Evolutionary conservation across 2,113 vertebrate genomes (phyloP).

Genomic region (Podarcis cretensis): DNA sequence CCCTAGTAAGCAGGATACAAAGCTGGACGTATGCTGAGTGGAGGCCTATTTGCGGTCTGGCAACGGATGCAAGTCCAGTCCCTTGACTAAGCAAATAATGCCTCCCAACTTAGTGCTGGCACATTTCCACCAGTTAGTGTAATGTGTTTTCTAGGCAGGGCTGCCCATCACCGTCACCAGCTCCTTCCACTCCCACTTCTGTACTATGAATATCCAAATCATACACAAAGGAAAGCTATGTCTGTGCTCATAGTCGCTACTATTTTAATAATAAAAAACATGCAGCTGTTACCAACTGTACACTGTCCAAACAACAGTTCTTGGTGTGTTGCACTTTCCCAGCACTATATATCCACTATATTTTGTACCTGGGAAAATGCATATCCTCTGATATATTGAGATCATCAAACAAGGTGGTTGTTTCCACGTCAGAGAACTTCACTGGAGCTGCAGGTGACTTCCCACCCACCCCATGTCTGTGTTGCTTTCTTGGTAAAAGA

Average conservation of each 20-base stretch:
- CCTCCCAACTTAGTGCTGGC: background rate
- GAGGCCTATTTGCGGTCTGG: slow-evolving; percentile 8
- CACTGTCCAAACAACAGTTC: background rate
- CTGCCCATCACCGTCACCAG: too few relatives aligned
- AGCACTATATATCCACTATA: background rate
- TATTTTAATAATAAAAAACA: background rate
- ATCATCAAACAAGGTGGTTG: background rate
- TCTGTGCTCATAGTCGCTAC: background rate
- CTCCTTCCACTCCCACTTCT: background rate
- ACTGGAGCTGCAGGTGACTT: too few relatives aligned
- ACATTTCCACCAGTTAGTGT: background rate
- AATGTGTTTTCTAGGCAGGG: background rate
- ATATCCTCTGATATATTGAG: too few relatives aligned
- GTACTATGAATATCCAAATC: background rate
- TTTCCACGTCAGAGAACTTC: background rate
- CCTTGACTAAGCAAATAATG: background rate
- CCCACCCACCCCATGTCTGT: too few relatives aligned
- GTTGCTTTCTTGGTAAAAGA: too few relatives aligned
- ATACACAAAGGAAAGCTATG: background rate
- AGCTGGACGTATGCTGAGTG: background rate
- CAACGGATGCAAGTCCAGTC: background rate
- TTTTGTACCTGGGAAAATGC: background rate
- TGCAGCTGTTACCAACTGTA: background rate
- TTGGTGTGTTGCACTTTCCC: background rate
- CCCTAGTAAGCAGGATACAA: slow-evolving; percentile 19